A percentile compares a stretch with the other conserved stretches of the same genome.
These are phyloP conservation scores for Muscicapa striata DNA, from an alignment of 2,797 vertebrate genomes.

Conservation along the genomic window DNA sequence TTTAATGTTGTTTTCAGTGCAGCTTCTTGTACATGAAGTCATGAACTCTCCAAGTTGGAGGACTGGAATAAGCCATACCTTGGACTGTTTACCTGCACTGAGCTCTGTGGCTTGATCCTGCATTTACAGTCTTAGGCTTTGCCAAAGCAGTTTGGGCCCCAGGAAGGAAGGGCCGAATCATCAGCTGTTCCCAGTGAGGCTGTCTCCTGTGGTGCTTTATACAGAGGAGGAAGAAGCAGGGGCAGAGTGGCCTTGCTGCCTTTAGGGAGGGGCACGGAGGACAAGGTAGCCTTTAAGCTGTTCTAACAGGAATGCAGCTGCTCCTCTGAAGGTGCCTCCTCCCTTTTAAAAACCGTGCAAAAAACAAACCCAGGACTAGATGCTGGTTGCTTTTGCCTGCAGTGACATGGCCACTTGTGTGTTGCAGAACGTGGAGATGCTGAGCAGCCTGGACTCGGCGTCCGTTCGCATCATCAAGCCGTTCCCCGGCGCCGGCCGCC, in stretches of 20 bases:
- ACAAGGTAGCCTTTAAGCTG: rapidly evolving
- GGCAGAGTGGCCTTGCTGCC: not conserved
- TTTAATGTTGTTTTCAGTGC: not conserved
- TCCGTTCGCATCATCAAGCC: constrained; percentile 88
- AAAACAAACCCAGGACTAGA: rapidly evolving
- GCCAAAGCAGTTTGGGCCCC: not conserved
- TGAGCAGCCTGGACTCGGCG: constrained; percentile 87
- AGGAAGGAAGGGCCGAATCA: rapidly evolving
- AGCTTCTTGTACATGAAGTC: not conserved
- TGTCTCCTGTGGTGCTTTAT: not conserved
- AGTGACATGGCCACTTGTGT: not conserved
- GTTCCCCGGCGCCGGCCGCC: constrained; percentile 54
- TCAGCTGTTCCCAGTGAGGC: not conserved
- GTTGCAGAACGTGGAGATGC: constrained; percentile 88
- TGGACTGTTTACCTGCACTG: not conserved
- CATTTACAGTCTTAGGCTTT: not conserved
- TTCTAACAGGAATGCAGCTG: not conserved
- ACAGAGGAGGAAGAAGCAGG: not conserved
- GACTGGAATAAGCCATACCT: not conserved
- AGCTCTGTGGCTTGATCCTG: not conserved
- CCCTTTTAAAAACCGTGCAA: not conserved
- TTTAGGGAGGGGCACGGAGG: not conserved
- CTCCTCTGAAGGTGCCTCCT: not conserved
- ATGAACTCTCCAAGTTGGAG: not conserved
- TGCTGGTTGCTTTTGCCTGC: not conserved